Evolutionary conservation across 2,888 invertebrate species (phyloP).

Genomic region (Therioaphis trifolii): DNA sequence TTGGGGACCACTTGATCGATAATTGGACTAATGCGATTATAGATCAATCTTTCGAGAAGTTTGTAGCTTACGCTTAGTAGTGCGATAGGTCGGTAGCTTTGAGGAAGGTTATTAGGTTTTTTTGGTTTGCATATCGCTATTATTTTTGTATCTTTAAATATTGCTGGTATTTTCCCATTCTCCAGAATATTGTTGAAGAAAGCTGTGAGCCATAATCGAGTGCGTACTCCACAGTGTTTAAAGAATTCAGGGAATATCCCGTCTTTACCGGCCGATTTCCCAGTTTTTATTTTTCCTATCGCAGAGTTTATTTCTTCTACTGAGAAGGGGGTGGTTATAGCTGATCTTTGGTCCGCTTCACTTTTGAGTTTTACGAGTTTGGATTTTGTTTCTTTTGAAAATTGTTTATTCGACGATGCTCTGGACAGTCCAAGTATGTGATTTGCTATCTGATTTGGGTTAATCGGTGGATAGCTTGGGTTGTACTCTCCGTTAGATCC

Average conservation of each 20-base stretch:
- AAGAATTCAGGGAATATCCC: background rate
- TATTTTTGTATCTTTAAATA: background rate
- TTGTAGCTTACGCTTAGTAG: background rate
- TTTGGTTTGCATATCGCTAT: background rate
- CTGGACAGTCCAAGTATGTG: no score
- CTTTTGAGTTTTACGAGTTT: no score
- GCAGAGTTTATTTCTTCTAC: conserved; percentile 1
- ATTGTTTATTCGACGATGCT: no score
- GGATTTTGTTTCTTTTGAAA: no score
- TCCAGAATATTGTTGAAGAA: conserved; percentile 18
- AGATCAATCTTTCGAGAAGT: background rate
- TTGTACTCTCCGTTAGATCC: no score
- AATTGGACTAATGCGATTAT: background rate
- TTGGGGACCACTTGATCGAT: background rate
- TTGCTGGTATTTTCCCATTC: background rate
- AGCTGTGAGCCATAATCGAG: background rate
- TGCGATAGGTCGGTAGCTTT: background rate
- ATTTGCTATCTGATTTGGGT: background rate
- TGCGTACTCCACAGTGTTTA: conserved; percentile 1
- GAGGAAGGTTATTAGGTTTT: background rate
- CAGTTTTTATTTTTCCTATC: background rate
- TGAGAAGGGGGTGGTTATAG: background rate
- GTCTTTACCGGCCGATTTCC: background rate
- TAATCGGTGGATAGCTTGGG: background rate
- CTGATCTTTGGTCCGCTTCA: no score